Evolutionary conservation across 2,113 vertebrate genomes (phyloP), one percentile per base, ranked within the genome.

Genomic region (Thunnus thynnus): DNA sequence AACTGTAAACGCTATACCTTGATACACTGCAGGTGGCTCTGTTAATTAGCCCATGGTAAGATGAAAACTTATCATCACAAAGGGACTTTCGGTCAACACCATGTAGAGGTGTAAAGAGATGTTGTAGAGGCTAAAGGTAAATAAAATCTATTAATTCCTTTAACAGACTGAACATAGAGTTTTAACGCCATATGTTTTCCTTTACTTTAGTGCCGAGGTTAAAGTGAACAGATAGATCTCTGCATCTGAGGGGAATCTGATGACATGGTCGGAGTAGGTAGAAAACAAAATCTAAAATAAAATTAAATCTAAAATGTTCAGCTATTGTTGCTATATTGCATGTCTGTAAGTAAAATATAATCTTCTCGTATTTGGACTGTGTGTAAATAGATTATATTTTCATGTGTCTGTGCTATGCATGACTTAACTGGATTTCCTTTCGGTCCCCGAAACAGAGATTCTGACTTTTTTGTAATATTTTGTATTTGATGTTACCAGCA

Each of bases 41-140:
- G 47, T 71, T 87, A 20, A 77, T 78, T 75, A 60, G 73, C 36
- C 3, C 56, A 56, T 18, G 20, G 25, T 70, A 48, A 80, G 56
- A 30, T 68, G 27, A 50, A 81, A 78, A 76, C 16, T 71, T 6
- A 32, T 75, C 4, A 66, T 3, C 83, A 78, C 47, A 67, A 20
- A 58, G 17, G 70, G 55, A 22, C 54, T 27, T 71, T 32, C 57
- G 18, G 27, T 64, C 27, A 63, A 76, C 16, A 62, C 82, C 5
- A 70, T 41, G 55, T 22, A 64, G 27, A 55, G 27, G 44, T 74
- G 44, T 30, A 71, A 61, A 48, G 20, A 52, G 27, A 30, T 30
- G 27, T n/a, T 52, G n/a, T 16, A 56, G 6, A 61, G 10, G 20
- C 52, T 17, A 51, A 14, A 57, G 22, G 17, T 75, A 66, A 75